A percentile compares a stretch with the other conserved stretches of the same genome.
Conservation (phyloP, 2,113 vertebrate genomes). For the Hoplias malabaricus region DNA sequence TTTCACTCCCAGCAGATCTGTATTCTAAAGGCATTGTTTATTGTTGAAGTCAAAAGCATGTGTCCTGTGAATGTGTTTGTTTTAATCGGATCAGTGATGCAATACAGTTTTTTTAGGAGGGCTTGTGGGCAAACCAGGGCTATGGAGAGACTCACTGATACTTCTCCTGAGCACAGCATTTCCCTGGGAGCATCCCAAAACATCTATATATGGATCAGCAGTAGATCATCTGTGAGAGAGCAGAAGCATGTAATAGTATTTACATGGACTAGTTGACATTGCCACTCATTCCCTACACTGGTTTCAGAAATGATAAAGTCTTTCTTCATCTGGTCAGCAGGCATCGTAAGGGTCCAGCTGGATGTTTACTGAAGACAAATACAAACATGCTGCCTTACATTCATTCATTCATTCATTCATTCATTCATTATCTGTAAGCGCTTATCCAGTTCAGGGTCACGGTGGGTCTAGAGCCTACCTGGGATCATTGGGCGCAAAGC, state of each 20-base stretch:
- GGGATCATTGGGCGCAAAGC: too few species aligned
- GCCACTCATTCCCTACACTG: too few species aligned
- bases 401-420: too few species aligned
- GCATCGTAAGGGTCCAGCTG: too few species aligned
- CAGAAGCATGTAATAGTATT: not conserved
- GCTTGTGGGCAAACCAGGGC: slow-evolving; percentile 43
- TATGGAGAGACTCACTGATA: slow-evolving; percentile 52
- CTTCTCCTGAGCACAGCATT: slow-evolving; percentile 40
- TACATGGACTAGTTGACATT: not conserved
- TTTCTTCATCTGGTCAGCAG: too few species aligned
- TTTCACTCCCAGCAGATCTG: not conserved
- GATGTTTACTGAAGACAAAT: too few species aligned
- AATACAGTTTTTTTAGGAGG: slow-evolving; percentile 57
- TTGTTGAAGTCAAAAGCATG: slow-evolving; percentile 16
- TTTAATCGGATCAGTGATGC: slow-evolving; percentile 55
- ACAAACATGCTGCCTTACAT: too few species aligned
- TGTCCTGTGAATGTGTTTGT: slow-evolving; percentile 38
- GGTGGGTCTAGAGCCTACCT: too few species aligned
- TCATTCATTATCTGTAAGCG: too few species aligned
- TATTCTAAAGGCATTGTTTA: slow-evolving; percentile 16
- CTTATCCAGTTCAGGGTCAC: too few species aligned
- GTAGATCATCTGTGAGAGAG: not conserved
- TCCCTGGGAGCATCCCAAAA: slow-evolving; percentile 54
- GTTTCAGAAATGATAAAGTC: not conserved
- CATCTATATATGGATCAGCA: slow-evolving; percentile 8